Conservation (phyloP, 2,888 invertebrate genomes). For the Salpingus planirostris region DNA sequence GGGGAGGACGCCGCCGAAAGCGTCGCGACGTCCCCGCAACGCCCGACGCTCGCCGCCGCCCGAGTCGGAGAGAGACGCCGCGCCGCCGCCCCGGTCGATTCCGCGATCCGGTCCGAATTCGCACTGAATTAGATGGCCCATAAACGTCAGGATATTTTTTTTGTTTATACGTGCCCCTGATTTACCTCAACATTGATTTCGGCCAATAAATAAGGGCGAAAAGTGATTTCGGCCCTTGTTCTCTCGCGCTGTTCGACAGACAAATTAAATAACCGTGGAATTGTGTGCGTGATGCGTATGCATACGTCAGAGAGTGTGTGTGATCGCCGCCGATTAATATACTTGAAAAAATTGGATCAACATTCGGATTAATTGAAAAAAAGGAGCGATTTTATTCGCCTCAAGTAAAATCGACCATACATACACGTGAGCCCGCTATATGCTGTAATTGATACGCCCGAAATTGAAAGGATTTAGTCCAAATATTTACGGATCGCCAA, state of each 20-base stretch:
- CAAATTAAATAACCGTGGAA: conserved; percentile 28
- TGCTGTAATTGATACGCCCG: conserved; percentile 14
- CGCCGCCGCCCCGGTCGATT: conserved; percentile 3
- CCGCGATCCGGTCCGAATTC: conserved; percentile 21
- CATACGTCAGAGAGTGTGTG: conserved; percentile 20
- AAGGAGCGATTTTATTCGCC: conserved; percentile 9
- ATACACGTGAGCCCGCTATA: no score
- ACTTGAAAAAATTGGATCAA: conserved; percentile 16
- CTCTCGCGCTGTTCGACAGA: conserved; percentile 22
- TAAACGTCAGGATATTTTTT: conserved; percentile 35
- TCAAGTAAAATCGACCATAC: conserved; percentile 14
- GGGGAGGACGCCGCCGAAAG: no score
- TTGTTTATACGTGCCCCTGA: conserved; percentile 28
- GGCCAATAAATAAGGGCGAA: conserved; percentile 37
- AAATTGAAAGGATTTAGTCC: conserved; percentile 11
- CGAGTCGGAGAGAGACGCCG: conserved; percentile 7
- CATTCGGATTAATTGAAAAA: conserved; percentile 12
- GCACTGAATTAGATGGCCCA: conserved; percentile 36
- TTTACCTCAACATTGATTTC: conserved; percentile 39
- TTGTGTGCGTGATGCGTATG: conserved; percentile 20
- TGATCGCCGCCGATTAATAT: conserved; percentile 21
- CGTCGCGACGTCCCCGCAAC: no score
- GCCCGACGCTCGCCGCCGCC: no score
- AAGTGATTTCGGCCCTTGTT: conserved; percentile 30
- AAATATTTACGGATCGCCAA: conserved; percentile 13